These are phyloP conservation scores for Parnassius smintheus DNA, from an alignment of 2,888 invertebrate genomes.

Conservation along the genomic window DNA sequence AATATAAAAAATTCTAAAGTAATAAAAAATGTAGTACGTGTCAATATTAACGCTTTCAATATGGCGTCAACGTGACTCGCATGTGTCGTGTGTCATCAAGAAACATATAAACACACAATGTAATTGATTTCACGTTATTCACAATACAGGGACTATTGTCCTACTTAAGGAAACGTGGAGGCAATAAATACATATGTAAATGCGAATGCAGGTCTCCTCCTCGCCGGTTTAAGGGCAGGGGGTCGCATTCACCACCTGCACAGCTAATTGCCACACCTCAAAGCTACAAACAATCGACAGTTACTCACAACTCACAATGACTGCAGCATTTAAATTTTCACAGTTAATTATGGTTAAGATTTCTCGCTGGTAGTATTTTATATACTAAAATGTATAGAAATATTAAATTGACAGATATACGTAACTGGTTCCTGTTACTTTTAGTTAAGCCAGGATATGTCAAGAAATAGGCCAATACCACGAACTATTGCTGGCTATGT, in stretches of 20 bases:
- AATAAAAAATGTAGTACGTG: constrained; percentile 35
- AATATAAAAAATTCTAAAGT: constrained; percentile 31
- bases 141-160: constrained; percentile 42
- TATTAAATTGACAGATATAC: too few relatives aligned
- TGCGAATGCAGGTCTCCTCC: constrained; percentile 45
- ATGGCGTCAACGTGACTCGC: constrained; percentile 37
- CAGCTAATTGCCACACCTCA: constrained; percentile 73
- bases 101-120: constrained; percentile 32
- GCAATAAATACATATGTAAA: constrained; percentile 66
- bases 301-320: constrained; percentile 58
- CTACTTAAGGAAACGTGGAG: constrained; percentile 51
- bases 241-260: constrained; percentile 74
- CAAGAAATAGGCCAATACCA: too few relatives aligned
- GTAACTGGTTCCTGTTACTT: too few relatives aligned
- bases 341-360: constrained; percentile 12
- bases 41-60: constrained; percentile 43
- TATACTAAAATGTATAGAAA: background rate
- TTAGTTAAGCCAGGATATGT: too few relatives aligned
- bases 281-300: constrained; percentile 55
- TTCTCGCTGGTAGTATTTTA: background rate
- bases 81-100: constrained; percentile 39
- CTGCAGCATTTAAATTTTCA: constrained; percentile 43
- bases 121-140: constrained; percentile 45
- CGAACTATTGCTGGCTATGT: too few relatives aligned
- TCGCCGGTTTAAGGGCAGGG: constrained; percentile 55